Conservation (phyloP, 2,113 vertebrate species). For the Eulemur rufifrons region DNA sequence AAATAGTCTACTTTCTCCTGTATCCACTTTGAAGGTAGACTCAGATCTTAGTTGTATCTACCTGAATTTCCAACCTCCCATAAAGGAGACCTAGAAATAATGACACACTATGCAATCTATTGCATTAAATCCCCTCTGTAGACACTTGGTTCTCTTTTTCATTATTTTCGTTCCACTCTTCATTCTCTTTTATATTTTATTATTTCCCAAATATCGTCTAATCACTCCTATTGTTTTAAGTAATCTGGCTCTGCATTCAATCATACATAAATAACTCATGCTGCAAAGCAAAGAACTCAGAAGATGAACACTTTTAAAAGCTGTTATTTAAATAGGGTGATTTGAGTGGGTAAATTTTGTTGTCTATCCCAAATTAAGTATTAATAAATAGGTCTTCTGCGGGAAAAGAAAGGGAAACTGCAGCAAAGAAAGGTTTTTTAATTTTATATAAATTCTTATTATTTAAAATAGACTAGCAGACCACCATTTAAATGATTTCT, state of each 20-base stretch:
- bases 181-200: background rate
- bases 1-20: background rate
- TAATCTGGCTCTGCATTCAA: background rate
- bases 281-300: background rate
- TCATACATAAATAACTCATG: background rate
- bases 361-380: background rate
- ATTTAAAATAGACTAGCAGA: background rate
- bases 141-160: background rate
- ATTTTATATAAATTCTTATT: background rate
- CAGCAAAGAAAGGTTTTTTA: background rate
- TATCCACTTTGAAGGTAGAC: background rate
- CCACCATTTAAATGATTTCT: background rate
- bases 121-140: background rate
- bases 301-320: background rate
- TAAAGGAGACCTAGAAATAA: background rate
- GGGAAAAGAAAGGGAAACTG: background rate
- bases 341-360: background rate
- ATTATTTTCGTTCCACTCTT: background rate
- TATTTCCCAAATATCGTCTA: background rate
- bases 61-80: background rate
- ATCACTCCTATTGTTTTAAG: background rate
- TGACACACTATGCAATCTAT: background rate
- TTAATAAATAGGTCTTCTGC: background rate
- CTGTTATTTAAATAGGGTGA: background rate
- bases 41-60: background rate